Evolutionary conservation across 2,797 vertebrate species (phyloP).

Genomic region (Acipenser ruthenus): DNA sequence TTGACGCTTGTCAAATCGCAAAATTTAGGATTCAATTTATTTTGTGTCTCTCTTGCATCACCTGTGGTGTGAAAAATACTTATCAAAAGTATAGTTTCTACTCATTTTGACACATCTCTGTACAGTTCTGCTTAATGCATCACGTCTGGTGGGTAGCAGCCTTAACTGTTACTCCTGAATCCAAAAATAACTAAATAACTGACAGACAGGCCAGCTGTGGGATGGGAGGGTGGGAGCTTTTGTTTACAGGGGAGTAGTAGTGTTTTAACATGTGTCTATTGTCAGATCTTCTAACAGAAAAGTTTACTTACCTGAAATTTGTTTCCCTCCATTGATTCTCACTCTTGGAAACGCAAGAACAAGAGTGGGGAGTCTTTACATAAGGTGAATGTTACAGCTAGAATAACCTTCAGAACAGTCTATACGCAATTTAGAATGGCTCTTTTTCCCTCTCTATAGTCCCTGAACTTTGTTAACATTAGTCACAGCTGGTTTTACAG

Average conservation of each 20-base stretch:
- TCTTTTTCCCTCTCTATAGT: constrained; percentile 76
- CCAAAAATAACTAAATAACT: constrained; percentile 59
- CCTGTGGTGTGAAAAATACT: too few relatives aligned
- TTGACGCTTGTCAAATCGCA: too few relatives aligned
- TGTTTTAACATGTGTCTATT: constrained; percentile 64
- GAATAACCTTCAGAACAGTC: constrained; percentile 74
- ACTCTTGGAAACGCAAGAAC: constrained; percentile 67
- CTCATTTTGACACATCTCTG: too few relatives aligned
- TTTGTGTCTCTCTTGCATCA: too few relatives aligned
- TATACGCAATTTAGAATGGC: constrained; percentile 76
- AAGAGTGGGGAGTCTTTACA: constrained; percentile 52
- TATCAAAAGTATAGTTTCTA: too few relatives aligned
- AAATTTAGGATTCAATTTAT: too few relatives aligned
- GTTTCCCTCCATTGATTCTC: constrained; percentile 62
- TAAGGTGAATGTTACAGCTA: constrained; percentile 65
- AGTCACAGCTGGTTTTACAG: constrained; percentile 70
- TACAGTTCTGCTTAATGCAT: too few relatives aligned
- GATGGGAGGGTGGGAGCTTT: constrained; percentile 54
- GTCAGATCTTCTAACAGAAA: constrained; percentile 62
- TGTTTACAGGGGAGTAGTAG: constrained; percentile 56
- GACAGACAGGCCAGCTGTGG: constrained; percentile 62
- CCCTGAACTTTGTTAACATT: constrained; percentile 77
- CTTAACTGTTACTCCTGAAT: constrained; percentile 35
- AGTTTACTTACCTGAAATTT: constrained; percentile 73
- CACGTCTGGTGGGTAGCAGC: too few relatives aligned